Conservation (phyloP, 1,140 invertebrate genomes). For the Nephotettix cincticeps region DNA sequence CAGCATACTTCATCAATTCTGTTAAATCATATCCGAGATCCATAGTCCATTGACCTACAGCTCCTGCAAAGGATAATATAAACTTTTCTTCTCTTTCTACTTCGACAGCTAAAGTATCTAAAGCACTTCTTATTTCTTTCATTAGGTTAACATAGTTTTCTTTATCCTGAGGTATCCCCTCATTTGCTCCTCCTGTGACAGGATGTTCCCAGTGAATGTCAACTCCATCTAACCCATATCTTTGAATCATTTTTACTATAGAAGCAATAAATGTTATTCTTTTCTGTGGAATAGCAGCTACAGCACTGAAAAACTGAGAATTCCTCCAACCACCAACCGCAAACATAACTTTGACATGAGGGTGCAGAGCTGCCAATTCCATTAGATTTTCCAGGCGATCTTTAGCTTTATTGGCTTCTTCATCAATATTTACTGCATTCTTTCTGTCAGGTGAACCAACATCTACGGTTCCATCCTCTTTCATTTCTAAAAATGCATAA, state of each 20-base stretch:
- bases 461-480: slow-evolving; percentile 22
- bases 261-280: slow-evolving; percentile 59
- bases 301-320: slow-evolving; percentile 52
- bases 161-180: slow-evolving; percentile 33
- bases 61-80: slow-evolving; percentile 34
- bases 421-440: background rate
- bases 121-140: slow-evolving; percentile 29
- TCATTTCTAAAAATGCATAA: slow-evolving; percentile 35
- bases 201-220: slow-evolving; percentile 65
- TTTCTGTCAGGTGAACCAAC: slow-evolving; percentile 24
- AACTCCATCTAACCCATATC: slow-evolving; percentile 60
- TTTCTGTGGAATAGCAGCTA: slow-evolving; percentile 50
- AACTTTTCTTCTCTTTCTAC: slow-evolving; percentile 25
- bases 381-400: slow-evolving; percentile 18
- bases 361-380: background rate
- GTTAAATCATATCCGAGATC: slow-evolving; percentile 32
- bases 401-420: background rate
- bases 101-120: slow-evolving; percentile 1
- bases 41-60: slow-evolving; percentile 31
- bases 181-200: slow-evolving; percentile 40
- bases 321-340: slow-evolving; percentile 54
- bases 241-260: slow-evolving; percentile 55
- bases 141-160: slow-evolving; percentile 34
- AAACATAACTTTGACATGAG: slow-evolving; percentile 47
- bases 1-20: slow-evolving; percentile 31